Evolutionary conservation across 2,113 vertebrate genomes (phyloP).

Genomic region (Otis tarda): DNA sequence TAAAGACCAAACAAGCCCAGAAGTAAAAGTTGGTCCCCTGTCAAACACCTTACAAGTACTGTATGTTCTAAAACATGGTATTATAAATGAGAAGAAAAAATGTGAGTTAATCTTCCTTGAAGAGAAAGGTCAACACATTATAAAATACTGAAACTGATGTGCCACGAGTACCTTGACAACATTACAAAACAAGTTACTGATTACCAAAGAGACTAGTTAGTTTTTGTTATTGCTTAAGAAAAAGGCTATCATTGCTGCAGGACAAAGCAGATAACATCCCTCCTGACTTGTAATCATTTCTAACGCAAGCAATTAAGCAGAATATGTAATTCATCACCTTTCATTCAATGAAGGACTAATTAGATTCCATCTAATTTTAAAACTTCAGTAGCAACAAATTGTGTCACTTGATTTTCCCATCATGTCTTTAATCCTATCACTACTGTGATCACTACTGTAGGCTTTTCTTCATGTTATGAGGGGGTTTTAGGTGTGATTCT

Average conservation of each 20-base stretch:
- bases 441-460: background rate
- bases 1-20: background rate
- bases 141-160: background rate
- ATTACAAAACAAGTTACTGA: background rate
- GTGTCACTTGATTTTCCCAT: background rate
- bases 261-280: background rate
- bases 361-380: background rate
- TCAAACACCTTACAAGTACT: background rate
- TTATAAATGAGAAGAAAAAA: background rate
- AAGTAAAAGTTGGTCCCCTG: background rate
- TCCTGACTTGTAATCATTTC: background rate
- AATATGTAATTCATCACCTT: background rate
- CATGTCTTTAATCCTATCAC: background rate
- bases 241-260: background rate
- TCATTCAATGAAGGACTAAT: background rate
- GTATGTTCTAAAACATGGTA: background rate
- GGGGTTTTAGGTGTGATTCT: background rate
- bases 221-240: background rate
- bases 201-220: background rate
- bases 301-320: background rate
- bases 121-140: background rate
- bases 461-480: background rate
- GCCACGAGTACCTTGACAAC: background rate
- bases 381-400: background rate
- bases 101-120: background rate